phyloP scores from a whole-genome alignment of 2,888 invertebrate species.

The Lepidonotus clava region DNA sequence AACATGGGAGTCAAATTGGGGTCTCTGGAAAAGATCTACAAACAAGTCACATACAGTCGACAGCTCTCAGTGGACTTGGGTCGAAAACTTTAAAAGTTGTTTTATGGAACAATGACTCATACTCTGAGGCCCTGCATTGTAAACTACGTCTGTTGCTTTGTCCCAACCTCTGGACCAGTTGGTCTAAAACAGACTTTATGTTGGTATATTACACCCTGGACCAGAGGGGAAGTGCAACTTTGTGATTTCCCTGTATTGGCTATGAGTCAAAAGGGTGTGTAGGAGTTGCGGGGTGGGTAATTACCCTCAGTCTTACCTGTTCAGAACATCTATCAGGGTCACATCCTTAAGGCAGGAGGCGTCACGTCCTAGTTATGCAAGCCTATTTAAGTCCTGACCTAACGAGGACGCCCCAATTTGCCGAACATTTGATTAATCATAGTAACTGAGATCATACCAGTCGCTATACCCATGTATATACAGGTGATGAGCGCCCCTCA shows the following conservation, averaged over 20 bases:
- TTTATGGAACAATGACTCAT: constrained; percentile 6
- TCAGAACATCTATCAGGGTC: neutral
- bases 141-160: neutral
- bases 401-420: neutral
- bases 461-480: neutral
- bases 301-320: neutral
- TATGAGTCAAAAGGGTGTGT: neutral
- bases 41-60: constrained; percentile 13
- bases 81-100: constrained; percentile 2
- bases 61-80: neutral
- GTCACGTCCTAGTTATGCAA: constrained; percentile 2
- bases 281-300: neutral
- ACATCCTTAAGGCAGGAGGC: neutral
- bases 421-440: neutral
- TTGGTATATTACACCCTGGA: no score
- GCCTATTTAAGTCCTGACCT: neutral
- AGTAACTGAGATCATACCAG: neutral
- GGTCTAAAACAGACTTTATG: no score
- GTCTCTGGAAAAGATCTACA: neutral
- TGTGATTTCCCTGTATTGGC: neutral
- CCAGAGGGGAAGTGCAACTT: neutral
- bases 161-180: neutral
- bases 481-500: no score
- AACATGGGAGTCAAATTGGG: neutral
- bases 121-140: neutral